Conservation (phyloP, 2,113 vertebrate species). For the Lepisosteus oculatus region DNA sequence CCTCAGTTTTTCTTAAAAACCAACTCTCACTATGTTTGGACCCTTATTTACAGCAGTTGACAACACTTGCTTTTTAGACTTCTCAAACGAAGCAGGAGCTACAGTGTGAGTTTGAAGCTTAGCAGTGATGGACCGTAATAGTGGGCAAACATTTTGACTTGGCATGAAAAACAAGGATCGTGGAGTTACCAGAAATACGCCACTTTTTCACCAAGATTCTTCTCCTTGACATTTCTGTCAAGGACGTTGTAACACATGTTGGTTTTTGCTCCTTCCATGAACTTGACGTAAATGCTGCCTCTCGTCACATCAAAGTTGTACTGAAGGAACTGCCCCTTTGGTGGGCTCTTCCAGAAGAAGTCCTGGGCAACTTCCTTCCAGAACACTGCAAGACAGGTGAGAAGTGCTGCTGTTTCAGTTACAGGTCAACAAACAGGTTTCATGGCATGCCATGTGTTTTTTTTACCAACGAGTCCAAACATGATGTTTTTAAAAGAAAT, state of each 20-base stretch:
- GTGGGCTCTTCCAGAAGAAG: slow-evolving; percentile 70
- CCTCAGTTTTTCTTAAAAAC: too few relatives aligned
- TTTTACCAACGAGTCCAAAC: too few relatives aligned
- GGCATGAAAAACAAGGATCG: background rate
- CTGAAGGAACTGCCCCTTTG: slow-evolving; percentile 59
- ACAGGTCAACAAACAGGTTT: too few relatives aligned
- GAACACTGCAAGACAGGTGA: slow-evolving; percentile 55
- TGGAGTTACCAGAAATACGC: slow-evolving; percentile 74
- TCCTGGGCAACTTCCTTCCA: slow-evolving; percentile 67
- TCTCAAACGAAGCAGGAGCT: too few relatives aligned
- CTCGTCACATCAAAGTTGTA: slow-evolving; percentile 74
- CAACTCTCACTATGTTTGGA: too few relatives aligned
- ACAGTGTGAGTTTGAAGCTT: too few relatives aligned
- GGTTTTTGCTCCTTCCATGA: slow-evolving; percentile 75
- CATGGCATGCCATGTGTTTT: too few relatives aligned
- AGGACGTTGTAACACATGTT: slow-evolving; percentile 77
- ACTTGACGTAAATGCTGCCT: slow-evolving; percentile 65
- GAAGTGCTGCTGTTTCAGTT: too few relatives aligned
- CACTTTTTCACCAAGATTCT: slow-evolving; percentile 63
- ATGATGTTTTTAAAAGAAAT: too few relatives aligned
- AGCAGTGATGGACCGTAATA: too few relatives aligned
- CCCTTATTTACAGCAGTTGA: too few relatives aligned
- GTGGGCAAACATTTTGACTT: background rate
- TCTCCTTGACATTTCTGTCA: slow-evolving; percentile 66
- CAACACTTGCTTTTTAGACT: too few relatives aligned